Conservation (phyloP, 2,113 vertebrate genomes). For the Canis aureus region DNA sequence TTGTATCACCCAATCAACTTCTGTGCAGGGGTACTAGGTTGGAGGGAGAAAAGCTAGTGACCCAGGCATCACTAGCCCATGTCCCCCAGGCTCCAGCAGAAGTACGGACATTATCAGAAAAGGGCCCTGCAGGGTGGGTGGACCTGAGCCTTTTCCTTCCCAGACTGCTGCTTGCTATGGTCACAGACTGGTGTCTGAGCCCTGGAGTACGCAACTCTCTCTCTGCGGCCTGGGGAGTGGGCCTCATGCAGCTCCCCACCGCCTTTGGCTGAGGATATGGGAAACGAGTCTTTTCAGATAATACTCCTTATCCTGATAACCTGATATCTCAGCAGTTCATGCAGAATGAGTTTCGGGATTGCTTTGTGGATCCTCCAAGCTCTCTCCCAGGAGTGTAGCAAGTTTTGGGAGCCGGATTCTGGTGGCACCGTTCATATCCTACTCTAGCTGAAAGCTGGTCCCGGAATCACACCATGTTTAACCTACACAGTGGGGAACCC, state of each 20-base stretch:
- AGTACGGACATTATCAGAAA: background rate
- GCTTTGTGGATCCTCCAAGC: background rate
- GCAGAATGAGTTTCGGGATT: background rate
- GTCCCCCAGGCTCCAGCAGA: background rate
- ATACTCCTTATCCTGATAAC: background rate
- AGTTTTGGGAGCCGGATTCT: background rate
- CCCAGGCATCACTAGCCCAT: background rate
- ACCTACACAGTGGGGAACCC: accelerated
- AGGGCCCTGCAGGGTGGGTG: background rate
- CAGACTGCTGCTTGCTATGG: background rate
- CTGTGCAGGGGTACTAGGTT: background rate
- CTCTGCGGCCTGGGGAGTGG: background rate
- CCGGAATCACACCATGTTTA: accelerated
- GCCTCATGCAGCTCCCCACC: background rate
- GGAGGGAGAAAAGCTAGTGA: background rate
- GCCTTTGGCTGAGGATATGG: accelerated
- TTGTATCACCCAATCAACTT: background rate
- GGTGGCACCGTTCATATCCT: too few relatives aligned
- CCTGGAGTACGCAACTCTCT: background rate
- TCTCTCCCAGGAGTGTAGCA: too few relatives aligned
- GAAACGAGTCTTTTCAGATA: background rate
- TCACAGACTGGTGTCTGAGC: background rate
- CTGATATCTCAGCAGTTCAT: background rate
- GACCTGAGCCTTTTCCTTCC: background rate
- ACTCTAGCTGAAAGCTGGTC: background rate